Evolutionary conservation across 2,113 vertebrate genomes (phyloP).

Genomic region (human): DNA sequence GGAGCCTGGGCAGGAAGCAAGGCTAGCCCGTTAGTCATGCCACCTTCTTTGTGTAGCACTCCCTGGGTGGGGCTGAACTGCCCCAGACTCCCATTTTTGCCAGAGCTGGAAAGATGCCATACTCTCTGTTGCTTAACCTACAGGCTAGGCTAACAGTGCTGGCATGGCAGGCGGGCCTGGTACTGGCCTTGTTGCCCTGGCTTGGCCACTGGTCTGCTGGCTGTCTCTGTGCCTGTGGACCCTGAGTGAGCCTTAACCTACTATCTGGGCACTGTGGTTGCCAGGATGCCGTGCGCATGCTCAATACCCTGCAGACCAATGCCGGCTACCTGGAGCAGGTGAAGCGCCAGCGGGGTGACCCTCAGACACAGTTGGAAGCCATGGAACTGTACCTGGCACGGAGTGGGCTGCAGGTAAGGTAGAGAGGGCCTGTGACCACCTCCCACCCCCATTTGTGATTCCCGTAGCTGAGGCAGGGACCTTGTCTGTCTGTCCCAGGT

Average conservation of each 20-base stretch:
- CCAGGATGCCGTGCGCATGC: conserved; percentile 94
- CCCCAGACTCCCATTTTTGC: background rate
- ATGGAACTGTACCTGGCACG: conserved; percentile 91
- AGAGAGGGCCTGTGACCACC: background rate
- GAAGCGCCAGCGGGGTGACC: conserved; percentile 86
- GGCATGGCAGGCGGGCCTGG: background rate
- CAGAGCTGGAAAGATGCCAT: conserved; percentile 7
- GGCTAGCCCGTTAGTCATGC: background rate
- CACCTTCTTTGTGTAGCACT: background rate
- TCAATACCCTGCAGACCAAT: conserved; percentile 97
- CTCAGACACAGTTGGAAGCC: conserved; percentile 89
- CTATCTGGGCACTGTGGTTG: background rate
- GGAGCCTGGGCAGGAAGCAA: background rate
- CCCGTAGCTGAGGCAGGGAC: background rate
- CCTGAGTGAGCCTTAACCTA: background rate
- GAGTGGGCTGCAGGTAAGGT: conserved; percentile 88
- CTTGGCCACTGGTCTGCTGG: background rate
- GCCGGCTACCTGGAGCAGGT: conserved; percentile 92
- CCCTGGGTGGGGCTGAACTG: conserved; percentile 17
- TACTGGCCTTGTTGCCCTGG: background rate
- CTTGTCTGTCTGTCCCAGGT: conserved; percentile 84
- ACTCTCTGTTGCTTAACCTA: background rate
- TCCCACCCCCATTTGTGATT: background rate
- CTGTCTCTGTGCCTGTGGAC: background rate
- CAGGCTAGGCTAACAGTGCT: background rate